Conservation (phyloP, 2,888 invertebrate genomes). For the Laspeyria flexula region DNA sequence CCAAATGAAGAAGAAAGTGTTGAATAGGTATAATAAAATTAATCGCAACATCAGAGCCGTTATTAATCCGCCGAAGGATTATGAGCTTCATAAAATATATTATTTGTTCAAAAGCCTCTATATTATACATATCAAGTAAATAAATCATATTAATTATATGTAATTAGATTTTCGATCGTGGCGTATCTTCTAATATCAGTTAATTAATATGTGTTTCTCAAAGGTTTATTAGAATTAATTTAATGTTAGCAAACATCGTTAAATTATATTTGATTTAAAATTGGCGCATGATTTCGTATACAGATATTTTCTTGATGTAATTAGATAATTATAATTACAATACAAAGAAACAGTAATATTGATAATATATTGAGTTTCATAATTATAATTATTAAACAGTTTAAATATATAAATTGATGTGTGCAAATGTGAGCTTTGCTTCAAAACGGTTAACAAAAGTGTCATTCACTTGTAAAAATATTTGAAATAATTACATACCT, state of each 20-base stretch:
- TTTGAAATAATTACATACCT: too few relatives aligned
- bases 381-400: too few relatives aligned
- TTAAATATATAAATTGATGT: too few relatives aligned
- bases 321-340: too few relatives aligned
- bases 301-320: background rate
- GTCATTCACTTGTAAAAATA: too few relatives aligned
- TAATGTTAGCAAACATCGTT: background rate
- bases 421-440: too few relatives aligned
- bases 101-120: too few relatives aligned
- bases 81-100: conserved; percentile 1
- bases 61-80: conserved; percentile 15
- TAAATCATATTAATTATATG: background rate
- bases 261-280: background rate
- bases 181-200: background rate
- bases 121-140: background rate
- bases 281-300: background rate
- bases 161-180: conserved; percentile 1
- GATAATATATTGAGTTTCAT: too few relatives aligned
- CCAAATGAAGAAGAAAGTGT: too few relatives aligned
- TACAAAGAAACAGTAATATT: too few relatives aligned
- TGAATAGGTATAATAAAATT: too few relatives aligned
- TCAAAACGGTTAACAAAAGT: too few relatives aligned
- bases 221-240: background rate
- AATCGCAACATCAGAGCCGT: background rate
- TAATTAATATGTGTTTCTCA: background rate